These are phyloP conservation scores for Pygmarrhopalites habei DNA, from an alignment of 1,140 invertebrate genomes.

Conservation along the genomic window DNA sequence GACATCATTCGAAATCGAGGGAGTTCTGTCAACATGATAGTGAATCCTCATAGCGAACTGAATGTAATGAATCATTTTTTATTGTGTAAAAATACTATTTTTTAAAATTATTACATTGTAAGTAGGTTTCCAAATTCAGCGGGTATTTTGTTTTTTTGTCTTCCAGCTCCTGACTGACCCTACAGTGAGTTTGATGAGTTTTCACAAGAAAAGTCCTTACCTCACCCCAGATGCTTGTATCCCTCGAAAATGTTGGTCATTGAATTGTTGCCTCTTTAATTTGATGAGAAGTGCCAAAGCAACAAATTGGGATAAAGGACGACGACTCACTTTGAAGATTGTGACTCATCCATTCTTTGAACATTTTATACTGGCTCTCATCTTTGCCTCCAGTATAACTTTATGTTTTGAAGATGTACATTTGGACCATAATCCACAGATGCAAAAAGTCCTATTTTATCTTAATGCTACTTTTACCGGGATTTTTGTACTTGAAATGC, in stretches of 20 bases:
- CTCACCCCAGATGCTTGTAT: constrained; percentile 24
- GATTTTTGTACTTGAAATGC: constrained; percentile 89
- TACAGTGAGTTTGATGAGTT: too few species aligned
- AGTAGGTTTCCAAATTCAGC: too few species aligned
- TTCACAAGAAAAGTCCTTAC: too few species aligned
- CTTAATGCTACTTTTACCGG: constrained; percentile 81
- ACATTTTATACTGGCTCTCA: constrained; percentile 86
- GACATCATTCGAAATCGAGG: too few species aligned
- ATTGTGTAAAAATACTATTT: too few species aligned
- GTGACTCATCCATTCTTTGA: constrained; percentile 72
- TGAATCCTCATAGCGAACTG: too few species aligned
- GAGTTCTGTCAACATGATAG: too few species aligned
- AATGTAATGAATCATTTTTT: too few species aligned
- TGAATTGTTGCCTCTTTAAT: constrained; percentile 57
- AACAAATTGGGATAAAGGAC: constrained; percentile 43
- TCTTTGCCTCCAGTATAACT: constrained; percentile 84
- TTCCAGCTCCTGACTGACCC: too few species aligned
- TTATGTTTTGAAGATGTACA: constrained; percentile 90
- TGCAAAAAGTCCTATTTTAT: constrained; percentile 76
- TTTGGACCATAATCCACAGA: constrained; percentile 70
- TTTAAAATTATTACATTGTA: too few species aligned
- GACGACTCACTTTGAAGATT: constrained; percentile 42
- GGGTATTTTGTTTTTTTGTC: too few species aligned
- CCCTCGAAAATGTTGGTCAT: constrained; percentile 20
- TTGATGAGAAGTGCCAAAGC: constrained; percentile 60